These are phyloP conservation scores for Sakesphorus luctuosus DNA, from an alignment of 2,113 vertebrate species.

Conservation along the genomic window DNA sequence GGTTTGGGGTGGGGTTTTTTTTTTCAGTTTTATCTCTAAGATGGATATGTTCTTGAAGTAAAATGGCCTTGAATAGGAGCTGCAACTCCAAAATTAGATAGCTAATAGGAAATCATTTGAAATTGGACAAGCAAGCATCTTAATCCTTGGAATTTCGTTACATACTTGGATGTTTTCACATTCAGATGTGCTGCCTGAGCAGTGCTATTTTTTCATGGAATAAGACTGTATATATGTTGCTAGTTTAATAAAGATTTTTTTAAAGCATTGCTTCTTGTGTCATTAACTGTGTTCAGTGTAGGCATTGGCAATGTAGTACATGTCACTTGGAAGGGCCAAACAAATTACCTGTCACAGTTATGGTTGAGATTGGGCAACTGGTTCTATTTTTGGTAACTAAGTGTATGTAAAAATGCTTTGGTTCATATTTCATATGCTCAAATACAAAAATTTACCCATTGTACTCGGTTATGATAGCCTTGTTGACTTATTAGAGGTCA, in stretches of 20 bases:
- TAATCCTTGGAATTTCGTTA: background rate
- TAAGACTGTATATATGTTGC: background rate
- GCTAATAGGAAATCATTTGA: background rate
- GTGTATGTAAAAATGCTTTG: background rate
- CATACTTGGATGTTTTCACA: background rate
- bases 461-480: background rate
- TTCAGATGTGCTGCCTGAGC: accelerated
- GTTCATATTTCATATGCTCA: background rate
- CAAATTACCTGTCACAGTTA: background rate
- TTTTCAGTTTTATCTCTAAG: background rate
- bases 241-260: background rate
- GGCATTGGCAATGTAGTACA: background rate
- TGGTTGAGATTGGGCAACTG: background rate
- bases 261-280: background rate
- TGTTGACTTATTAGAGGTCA: background rate
- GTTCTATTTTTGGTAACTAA: background rate
- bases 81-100: background rate
- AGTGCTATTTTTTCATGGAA: background rate
- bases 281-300: background rate
- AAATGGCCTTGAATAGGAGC: background rate
- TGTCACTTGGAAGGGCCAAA: background rate
- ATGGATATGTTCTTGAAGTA: background rate
- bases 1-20: no score
- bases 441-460: background rate
- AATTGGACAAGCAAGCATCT: background rate